phyloP scores from a whole-genome alignment of 2,888 invertebrate species.

The Drosophila picticornis region DNA sequence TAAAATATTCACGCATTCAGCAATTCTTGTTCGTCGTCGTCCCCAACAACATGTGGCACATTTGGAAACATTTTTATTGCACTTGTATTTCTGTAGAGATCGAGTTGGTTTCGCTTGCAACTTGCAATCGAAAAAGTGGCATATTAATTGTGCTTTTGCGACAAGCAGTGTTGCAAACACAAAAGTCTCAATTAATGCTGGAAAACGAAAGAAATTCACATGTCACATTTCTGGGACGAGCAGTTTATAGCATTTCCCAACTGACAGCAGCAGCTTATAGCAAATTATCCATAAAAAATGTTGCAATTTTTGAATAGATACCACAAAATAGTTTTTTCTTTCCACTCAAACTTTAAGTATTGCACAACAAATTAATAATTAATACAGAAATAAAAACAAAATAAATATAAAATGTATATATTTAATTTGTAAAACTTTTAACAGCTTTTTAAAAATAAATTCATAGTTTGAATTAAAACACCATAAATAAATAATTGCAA shows the following conservation, averaged over 20 bases:
- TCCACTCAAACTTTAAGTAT: background rate
- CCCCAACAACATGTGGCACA: conserved; percentile 56
- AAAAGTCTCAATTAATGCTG: background rate
- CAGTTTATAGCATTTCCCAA: background rate
- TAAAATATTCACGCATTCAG: conserved; percentile 10
- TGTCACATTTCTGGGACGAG: background rate
- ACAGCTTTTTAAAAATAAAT: background rate
- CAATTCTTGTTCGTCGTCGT: conserved; percentile 36
- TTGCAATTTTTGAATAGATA: too few species aligned
- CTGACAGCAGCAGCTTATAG: background rate
- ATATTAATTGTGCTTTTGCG: background rate
- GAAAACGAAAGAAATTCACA: background rate
- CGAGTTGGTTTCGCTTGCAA: background rate
- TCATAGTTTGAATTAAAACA: background rate
- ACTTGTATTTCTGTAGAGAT: background rate
- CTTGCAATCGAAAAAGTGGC: background rate
- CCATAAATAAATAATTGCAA: conserved; percentile 1
- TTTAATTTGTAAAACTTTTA: background rate
- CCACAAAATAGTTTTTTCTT: background rate
- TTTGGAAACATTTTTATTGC: conserved; percentile 6
- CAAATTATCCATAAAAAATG: background rate
- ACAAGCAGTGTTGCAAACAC: background rate
- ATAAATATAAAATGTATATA: background rate
- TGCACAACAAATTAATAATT: background rate
- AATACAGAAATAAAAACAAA: conserved; percentile 5